phyloP scores from a whole-genome alignment of 1,140 invertebrate species.

The Meloidogyne hapla region DNA sequence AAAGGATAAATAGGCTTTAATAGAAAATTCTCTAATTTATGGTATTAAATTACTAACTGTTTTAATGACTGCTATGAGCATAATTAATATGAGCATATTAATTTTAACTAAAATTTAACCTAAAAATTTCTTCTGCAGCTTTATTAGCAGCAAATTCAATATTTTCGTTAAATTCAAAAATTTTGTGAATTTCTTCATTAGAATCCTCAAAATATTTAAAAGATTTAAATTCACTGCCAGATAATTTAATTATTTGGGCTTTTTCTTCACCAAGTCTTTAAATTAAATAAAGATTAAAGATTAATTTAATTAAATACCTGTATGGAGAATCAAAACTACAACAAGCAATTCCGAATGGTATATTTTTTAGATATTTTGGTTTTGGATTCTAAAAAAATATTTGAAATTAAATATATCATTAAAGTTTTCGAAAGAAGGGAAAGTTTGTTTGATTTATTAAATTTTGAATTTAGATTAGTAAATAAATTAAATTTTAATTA shows the following conservation, averaged over 20 bases:
- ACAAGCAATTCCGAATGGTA: neutral
- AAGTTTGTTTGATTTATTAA: too few species aligned
- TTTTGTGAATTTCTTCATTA: neutral
- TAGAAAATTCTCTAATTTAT: too few species aligned
- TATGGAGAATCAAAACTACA: neutral
- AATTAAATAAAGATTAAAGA: neutral
- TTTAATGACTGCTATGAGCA: too few species aligned
- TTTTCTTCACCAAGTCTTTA: slow-evolving; percentile 1
- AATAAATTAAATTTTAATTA: too few species aligned
- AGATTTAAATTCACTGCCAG: neutral
- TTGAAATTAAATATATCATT: too few species aligned
- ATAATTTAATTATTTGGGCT: neutral
- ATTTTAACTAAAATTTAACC: neutral
- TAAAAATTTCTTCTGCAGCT: neutral
- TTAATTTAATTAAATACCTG: neutral
- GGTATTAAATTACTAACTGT: too few species aligned
- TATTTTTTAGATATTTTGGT: neutral
- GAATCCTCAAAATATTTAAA: neutral
- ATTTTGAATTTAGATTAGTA: too few species aligned
- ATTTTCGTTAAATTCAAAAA: neutral
- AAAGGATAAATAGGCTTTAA: too few species aligned
- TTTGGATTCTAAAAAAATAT: neutral
- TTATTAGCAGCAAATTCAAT: neutral
- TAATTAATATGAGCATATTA: too few species aligned
- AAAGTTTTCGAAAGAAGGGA: too few species aligned